Evolutionary conservation across 2,113 vertebrate species (phyloP), one percentile per base, ranked within the genome.

Genomic region (Capreolus pygargus): DNA sequence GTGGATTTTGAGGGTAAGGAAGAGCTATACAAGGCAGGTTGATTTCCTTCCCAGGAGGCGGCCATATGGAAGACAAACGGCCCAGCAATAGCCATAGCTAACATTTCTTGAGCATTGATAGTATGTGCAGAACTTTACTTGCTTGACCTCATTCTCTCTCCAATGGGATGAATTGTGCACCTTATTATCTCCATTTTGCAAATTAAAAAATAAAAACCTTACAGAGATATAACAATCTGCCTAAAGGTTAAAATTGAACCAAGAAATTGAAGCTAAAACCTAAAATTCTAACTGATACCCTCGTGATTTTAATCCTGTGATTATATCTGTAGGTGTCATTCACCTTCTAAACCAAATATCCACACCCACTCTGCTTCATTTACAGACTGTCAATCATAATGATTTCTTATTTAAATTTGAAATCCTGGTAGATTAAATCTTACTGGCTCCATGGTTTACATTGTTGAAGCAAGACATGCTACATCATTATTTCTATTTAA

Each of bases 331-430:
- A 61, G 81, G 79, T 67, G 16, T 81, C 33, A 84, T 82, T 97
- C 30, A 39, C 57, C 45, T 95, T 96, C 70, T 90, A 88, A 92
- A 50, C 25, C 61, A 67, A 55, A 78, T 85, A 50, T 21, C 43
- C 43, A 82, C 7, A 90, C 8, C 39, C 21, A 36, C 43, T 89
- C 92, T 58, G 50, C 61, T 81, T 97, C 58, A 58, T 70, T 81
- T 86, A 76, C 17, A 82, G 61, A 92, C 64, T 58, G 30, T 74
- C 43, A 92, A 57, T 89, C 39, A 57, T 57, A 96, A 85, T 84
- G 52, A 82, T 79, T 89, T 87, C 57, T 93, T 90, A 90, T 58
- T 94, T 92, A 96, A 95, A 89, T 74, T 87, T 86, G 82, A 95
- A 97, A 97, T 57, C 52, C 27, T 89, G 47, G 36, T 55, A 57